A percentile compares a stretch with the other conserved stretches of the same genome.
Evolutionary conservation across 2,113 vertebrate genomes (phyloP).

Genomic region (Chloropsis cyanopogon): DNA sequence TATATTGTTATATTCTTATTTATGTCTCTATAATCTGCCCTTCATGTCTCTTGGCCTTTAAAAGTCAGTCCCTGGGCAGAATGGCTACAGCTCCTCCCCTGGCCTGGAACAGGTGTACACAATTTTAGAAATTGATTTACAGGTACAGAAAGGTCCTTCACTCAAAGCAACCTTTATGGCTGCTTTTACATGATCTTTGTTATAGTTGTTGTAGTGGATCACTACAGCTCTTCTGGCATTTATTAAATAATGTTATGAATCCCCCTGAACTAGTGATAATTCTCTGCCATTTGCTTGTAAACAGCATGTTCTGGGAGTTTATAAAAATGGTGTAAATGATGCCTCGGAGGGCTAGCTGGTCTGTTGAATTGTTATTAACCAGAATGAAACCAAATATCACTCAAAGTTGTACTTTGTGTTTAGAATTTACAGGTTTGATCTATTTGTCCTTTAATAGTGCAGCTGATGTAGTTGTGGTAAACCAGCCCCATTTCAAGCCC

Average conservation of each 20-base stretch:
- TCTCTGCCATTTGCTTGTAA: not conserved
- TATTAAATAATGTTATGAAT: not conserved
- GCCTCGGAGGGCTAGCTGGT: not conserved
- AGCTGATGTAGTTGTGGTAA: not conserved
- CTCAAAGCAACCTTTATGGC: not conserved
- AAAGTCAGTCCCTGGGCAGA: not conserved
- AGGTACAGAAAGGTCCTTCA: not conserved
- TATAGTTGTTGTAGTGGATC: not conserved
- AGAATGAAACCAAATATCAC: conserved; percentile 1
- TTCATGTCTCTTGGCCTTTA: not conserved
- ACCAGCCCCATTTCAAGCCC: not conserved
- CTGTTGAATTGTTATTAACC: not conserved
- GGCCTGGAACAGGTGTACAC: not conserved
- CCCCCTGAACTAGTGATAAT: not conserved
- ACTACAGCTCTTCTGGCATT: not conserved
- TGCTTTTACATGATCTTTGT: not conserved
- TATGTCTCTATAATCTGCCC: not conserved
- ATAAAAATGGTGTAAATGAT: not conserved
- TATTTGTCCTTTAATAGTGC: not conserved
- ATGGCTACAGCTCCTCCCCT: not conserved
- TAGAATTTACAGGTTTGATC: not conserved
- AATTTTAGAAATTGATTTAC: not conserved
- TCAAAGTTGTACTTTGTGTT: not conserved
- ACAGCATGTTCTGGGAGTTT: not conserved
- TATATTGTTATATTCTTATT: not conserved